Evolutionary conservation across 2,888 invertebrate species (phyloP), one percentile per base, ranked within the genome.

Genomic region (Mimas tiliae): DNA sequence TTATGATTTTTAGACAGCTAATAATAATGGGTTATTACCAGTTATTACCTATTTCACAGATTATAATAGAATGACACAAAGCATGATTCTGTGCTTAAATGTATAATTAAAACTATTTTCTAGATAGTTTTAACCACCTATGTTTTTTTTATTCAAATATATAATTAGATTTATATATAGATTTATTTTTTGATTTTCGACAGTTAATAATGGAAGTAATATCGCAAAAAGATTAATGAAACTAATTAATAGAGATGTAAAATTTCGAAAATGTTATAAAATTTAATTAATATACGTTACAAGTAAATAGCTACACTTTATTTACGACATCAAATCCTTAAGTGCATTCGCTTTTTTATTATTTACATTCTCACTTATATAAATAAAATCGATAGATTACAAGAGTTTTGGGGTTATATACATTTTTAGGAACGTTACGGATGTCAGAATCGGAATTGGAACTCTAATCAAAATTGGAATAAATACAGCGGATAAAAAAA

Each of bases 301-400:
- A 11, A 51, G 27, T 62, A 51, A 42, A 63, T 66, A 53, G 19
- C 58, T 65, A 66, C 63, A n/a, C 11, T 67, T 70, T 77, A 72
- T 70, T 78, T 83, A 88, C 80, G 84, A 85, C 86, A 82, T 90
- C 90, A 91, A 91, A 90, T 90, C 91, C 90, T 74, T 85, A 79
- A 71, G 86, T 87, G 87, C 86, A 80, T 82, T 81, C 78, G 77
- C 82, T 74, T 78, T 65, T 64, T 69, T 67, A 65, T 65, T 68
- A 63, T 9, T 16, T 48, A 62, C 66, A 52, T 45, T 19, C 47
- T 65, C 16, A 34, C 14, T 58, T 27, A 51, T 33, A 53, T 47
- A 33, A 47, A 65, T 58, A 42, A 58, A 65, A 65, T 58, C 55
- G 71, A 65, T 75, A 74, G 7, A 69, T 74, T 70, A 75, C 64